These are phyloP conservation scores for Sesia apiformis DNA, from an alignment of 2,888 invertebrate genomes.

Conservation along the genomic window DNA sequence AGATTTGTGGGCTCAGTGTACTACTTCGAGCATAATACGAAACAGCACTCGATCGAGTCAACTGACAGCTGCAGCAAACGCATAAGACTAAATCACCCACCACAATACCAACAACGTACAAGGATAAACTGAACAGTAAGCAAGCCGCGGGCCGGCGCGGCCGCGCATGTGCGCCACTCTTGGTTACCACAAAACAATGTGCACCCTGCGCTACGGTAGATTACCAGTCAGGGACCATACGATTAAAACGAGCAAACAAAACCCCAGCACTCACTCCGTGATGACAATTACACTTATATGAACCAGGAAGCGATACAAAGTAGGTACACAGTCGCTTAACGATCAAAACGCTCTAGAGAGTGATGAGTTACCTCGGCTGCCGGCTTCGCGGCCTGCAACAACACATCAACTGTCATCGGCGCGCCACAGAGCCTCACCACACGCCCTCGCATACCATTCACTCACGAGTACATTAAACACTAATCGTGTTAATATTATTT, in stretches of 20 bases:
- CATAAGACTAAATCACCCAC: constrained; percentile 59
- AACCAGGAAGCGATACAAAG: constrained; percentile 70
- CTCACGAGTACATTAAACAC: neutral
- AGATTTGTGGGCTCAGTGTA: constrained; percentile 65
- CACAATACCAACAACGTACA: constrained; percentile 54
- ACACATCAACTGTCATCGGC: constrained; percentile 59
- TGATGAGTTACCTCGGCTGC: constrained; percentile 77
- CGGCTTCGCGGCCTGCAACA: constrained; percentile 82
- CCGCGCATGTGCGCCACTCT: constrained; percentile 32
- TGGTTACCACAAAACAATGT: constrained; percentile 64
- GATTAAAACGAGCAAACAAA: constrained; percentile 66
- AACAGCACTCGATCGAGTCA: constrained; percentile 49
- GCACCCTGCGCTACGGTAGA: constrained; percentile 60
- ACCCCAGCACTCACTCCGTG: constrained; percentile 69
- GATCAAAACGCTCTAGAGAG: constrained; percentile 26
- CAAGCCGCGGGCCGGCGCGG: constrained; percentile 36
- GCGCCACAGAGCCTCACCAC: constrained; percentile 8
- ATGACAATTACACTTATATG: constrained; percentile 64
- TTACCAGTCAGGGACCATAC: constrained; percentile 57
- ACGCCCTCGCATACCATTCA: neutral
- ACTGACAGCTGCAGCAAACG: constrained; percentile 52
- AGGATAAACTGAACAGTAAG: constrained; percentile 53
- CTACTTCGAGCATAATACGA: constrained; percentile 59
- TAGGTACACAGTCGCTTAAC: constrained; percentile 43
- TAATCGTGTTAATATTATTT: neutral